phyloP scores from a whole-genome alignment of 2,888 invertebrate genomes.

The Palloptera scutellata region DNA sequence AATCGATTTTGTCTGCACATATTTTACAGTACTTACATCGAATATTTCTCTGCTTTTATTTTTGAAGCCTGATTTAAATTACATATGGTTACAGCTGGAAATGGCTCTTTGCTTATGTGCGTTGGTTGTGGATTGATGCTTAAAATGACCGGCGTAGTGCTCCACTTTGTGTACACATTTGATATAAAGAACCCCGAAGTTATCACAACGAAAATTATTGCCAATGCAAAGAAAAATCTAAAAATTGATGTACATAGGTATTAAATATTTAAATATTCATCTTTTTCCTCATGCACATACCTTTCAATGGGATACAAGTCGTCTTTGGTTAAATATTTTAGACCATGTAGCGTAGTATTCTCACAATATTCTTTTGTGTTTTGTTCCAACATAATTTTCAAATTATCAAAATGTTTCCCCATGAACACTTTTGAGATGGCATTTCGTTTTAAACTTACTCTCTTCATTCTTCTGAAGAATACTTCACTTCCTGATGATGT shows the following conservation, averaged over 20 bases:
- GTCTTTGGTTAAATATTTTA: slow-evolving; percentile 77
- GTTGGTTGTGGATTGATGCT: slow-evolving; percentile 77
- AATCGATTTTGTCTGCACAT: background rate
- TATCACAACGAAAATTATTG: slow-evolving; percentile 73
- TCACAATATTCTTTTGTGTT: slow-evolving; percentile 66
- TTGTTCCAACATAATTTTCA: slow-evolving; percentile 16
- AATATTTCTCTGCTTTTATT: slow-evolving; percentile 70
- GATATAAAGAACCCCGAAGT: slow-evolving; percentile 77
- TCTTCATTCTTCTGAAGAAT: too few species aligned
- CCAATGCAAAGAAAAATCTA: slow-evolving; percentile 77
- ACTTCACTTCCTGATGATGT: too few species aligned
- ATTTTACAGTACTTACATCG: slow-evolving; percentile 43
- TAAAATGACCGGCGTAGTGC: slow-evolving; percentile 78
- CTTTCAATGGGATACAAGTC: slow-evolving; percentile 73
- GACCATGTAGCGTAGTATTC: slow-evolving; percentile 77
- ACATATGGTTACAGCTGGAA: slow-evolving; percentile 85
- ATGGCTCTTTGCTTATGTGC: slow-evolving; percentile 74
- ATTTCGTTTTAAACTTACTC: background rate
- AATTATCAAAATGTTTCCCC: background rate
- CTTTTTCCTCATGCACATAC: slow-evolving; percentile 59
- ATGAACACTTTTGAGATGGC: background rate
- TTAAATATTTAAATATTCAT: background rate
- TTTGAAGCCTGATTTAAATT: slow-evolving; percentile 83
- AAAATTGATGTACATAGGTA: slow-evolving; percentile 19
- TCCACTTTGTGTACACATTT: slow-evolving; percentile 78